Percentiles rank a stretch among this genome's conserved stretches.
phyloP scores from a whole-genome alignment of 2,888 invertebrate species.

The Drosophila picticornis region DNA sequence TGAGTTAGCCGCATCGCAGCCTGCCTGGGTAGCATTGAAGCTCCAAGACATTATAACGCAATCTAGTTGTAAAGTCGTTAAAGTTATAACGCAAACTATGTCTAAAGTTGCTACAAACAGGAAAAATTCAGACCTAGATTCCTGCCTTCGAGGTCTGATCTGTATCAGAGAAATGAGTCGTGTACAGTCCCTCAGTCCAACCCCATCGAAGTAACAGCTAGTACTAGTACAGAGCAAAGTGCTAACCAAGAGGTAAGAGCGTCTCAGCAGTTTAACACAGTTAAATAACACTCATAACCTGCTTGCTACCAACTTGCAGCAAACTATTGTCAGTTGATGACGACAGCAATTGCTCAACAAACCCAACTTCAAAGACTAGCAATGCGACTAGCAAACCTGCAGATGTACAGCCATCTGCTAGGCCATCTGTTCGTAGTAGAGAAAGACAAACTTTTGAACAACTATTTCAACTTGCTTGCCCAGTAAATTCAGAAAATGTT shows the following conservation, averaged over 20 bases:
- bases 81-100: no score
- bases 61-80: no score
- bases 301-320: neutral
- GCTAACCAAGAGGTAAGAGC: neutral
- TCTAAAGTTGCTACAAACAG: neutral
- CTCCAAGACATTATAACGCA: no score
- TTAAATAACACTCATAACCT: neutral
- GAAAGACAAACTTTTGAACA: no score
- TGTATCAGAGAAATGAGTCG: neutral
- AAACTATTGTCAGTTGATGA: neutral
- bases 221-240: neutral
- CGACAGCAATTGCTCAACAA: neutral
- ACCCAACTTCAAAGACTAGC: neutral
- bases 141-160: no score
- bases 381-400: no score
- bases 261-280: neutral
- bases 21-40: no score
- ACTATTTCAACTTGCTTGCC: no score
- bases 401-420: no score
- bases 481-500: no score
- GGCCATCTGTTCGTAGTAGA: no score
- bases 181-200: neutral
- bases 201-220: neutral
- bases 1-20: no score
- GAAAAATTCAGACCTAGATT: neutral